These are phyloP conservation scores for Pseudomugil tenellus DNA, from an alignment of 2,797 vertebrate species.

Conservation along the genomic window DNA sequence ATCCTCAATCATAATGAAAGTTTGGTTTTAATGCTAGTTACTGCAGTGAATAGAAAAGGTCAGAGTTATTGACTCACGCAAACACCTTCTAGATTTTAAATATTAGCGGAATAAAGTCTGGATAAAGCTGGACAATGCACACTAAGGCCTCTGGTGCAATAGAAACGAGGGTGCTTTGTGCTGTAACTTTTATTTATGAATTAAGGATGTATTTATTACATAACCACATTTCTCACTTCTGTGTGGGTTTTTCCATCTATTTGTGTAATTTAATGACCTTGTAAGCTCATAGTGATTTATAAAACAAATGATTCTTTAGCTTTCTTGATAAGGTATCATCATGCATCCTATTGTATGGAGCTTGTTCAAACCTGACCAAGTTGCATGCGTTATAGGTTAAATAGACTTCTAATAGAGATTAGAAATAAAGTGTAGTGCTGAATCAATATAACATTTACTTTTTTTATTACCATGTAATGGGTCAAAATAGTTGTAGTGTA, in stretches of 20 bases:
- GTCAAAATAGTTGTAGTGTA: no score
- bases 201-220: conserved; percentile 2
- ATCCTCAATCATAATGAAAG: conserved; percentile 19
- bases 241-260: neutral
- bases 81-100: conserved; percentile 20
- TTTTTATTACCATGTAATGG: no score
- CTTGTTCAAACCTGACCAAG: neutral
- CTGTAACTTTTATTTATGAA: neutral
- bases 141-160: conserved; percentile 2
- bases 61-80: conserved; percentile 30
- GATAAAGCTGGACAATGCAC: conserved; percentile 27
- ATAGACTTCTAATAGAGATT: no score
- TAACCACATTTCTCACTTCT: conserved; percentile 5
- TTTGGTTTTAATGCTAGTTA: conserved; percentile 15
- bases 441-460: no score
- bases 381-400: neutral
- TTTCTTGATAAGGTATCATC: neutral
- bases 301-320: neutral
- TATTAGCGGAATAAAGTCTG: conserved; percentile 6
- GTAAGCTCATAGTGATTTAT: no score
- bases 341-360: neutral
- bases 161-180: neutral
- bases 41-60: conserved; percentile 37
- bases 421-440: no score
- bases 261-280: neutral